Evolutionary conservation across 2,797 vertebrate genomes (phyloP).

Genomic region (Diplodus sargus): DNA sequence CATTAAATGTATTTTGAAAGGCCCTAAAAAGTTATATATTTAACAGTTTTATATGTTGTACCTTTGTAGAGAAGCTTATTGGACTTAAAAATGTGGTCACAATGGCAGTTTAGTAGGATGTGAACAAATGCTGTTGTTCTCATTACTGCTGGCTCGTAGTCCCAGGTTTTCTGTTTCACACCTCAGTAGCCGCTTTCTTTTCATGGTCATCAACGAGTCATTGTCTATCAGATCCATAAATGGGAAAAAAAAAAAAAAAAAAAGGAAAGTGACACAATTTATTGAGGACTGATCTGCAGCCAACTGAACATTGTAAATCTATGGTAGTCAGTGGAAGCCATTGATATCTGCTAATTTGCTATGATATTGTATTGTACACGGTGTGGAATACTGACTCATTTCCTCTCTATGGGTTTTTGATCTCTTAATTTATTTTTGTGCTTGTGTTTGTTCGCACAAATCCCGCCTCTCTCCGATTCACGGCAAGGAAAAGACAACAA

Average conservation of each 20-base stretch:
- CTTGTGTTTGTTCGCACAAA: constrained; percentile 84
- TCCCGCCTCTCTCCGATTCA: constrained; percentile 63
- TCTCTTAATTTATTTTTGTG: constrained; percentile 84
- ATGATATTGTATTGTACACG: constrained; percentile 89
- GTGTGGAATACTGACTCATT: constrained; percentile 85
- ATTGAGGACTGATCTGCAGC: constrained; percentile 79
- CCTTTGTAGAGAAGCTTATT: constrained; percentile 99
- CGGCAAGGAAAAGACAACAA: neutral
- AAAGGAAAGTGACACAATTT: constrained; percentile 73
- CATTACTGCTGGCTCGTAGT: constrained; percentile 85
- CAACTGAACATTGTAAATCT: constrained; percentile 85
- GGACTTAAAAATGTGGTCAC: constrained; percentile 94
- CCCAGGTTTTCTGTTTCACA: constrained; percentile 89
- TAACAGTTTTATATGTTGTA: constrained; percentile 99
- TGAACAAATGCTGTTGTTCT: constrained; percentile 90
- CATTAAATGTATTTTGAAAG: constrained; percentile 99
- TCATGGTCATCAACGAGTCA: constrained; percentile 85
- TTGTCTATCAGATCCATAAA: constrained; percentile 84
- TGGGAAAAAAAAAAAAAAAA: constrained; percentile 67
- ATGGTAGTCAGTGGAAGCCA: constrained; percentile 88
- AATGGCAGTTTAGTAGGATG: constrained; percentile 87
- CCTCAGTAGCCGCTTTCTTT: constrained; percentile 88
- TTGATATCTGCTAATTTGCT: constrained; percentile 88
- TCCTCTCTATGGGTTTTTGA: constrained; percentile 86
- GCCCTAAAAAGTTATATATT: constrained; percentile 99